phyloP scores from a whole-genome alignment of 2,113 vertebrate genomes.

The Orycteropus afer region DNA sequence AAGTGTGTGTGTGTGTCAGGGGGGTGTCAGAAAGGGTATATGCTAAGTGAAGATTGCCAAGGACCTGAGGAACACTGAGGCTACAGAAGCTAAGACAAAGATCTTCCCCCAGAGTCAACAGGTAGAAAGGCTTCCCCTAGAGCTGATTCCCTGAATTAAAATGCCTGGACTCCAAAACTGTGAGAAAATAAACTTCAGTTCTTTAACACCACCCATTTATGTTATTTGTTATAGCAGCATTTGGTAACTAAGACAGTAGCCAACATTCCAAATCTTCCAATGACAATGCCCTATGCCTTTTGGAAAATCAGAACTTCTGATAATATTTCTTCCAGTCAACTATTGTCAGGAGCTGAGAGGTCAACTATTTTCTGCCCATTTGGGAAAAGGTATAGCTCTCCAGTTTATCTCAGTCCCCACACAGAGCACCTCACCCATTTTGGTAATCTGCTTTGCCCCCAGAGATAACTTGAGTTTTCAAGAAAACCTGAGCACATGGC shows the following conservation, averaged over 20 bases:
- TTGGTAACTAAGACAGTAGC: background rate
- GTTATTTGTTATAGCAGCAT: too few species aligned
- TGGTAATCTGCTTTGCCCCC: background rate
- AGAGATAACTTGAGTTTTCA: background rate
- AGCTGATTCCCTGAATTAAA: too few species aligned
- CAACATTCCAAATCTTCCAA: background rate
- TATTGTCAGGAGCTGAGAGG: background rate
- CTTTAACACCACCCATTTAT: too few species aligned
- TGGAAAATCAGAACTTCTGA: slow-evolving; percentile 4
- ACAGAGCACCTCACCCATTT: background rate
- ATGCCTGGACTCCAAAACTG: too few species aligned
- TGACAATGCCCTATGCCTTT: background rate
- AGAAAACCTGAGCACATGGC: background rate
- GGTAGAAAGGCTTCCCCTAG: too few species aligned
- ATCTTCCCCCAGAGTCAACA: too few species aligned
- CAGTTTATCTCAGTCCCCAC: background rate
- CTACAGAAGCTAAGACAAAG: too few species aligned
- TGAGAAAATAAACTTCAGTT: too few species aligned
- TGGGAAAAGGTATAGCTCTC: background rate
- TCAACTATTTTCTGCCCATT: background rate
- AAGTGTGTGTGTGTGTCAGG: too few species aligned
- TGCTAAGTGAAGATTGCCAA: too few species aligned
- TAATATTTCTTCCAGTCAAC: background rate
- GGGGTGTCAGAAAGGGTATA: too few species aligned
- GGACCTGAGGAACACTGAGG: too few species aligned